Percentiles rank a stretch among this genome's conserved stretches.
phyloP scores from a whole-genome alignment of 2,113 vertebrate species.

The Hypanus sabinus region DNA sequence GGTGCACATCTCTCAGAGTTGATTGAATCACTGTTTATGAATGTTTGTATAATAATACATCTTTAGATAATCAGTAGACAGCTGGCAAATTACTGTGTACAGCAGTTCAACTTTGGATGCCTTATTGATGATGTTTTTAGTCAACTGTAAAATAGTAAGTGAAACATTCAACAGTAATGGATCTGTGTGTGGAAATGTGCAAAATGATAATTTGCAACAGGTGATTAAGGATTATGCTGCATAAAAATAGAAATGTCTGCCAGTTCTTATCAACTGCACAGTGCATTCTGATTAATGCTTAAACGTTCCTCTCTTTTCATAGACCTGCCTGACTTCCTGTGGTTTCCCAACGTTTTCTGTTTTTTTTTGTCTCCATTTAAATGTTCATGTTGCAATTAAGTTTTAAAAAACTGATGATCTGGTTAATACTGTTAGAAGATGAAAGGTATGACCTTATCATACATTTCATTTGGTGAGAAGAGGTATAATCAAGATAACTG shows the following conservation, averaged over 20 bases:
- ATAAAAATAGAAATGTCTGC: not conserved
- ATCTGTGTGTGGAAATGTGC: not conserved
- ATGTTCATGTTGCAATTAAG: not conserved
- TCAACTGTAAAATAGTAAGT: not conserved
- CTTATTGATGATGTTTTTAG: not conserved
- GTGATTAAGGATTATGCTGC: not conserved
- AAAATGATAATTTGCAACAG: not conserved
- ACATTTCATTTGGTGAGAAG: too few species aligned
- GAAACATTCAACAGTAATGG: not conserved
- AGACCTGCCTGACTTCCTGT: too few species aligned
- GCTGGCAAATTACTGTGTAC: not conserved
- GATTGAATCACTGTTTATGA: not conserved
- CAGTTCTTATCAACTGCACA: not conserved
- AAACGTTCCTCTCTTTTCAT: too few species aligned
- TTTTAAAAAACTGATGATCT: not conserved
- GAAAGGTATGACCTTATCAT: not conserved
- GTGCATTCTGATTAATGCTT: not conserved
- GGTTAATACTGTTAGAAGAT: not conserved
- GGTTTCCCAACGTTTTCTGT: too few species aligned
- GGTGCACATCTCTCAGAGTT: not conserved
- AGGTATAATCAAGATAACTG: too few species aligned
- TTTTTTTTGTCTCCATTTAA: not conserved
- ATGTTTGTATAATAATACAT: not conserved
- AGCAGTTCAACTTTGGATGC: too few species aligned
- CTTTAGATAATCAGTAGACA: not conserved